Evolutionary conservation across 1,140 invertebrate genomes (phyloP).

Genomic region (Periplaneta americana): DNA sequence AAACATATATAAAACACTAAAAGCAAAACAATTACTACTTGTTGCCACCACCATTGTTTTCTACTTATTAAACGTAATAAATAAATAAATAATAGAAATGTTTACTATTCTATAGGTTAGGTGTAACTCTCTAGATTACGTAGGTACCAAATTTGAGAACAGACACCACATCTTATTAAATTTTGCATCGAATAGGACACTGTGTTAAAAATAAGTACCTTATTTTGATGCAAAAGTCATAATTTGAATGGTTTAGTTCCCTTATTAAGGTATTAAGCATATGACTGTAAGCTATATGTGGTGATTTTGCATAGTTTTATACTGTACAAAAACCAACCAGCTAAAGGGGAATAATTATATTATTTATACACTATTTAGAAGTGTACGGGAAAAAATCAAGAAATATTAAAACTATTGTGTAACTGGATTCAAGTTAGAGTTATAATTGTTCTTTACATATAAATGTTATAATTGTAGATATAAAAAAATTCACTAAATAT

Average conservation of each 20-base stretch:
- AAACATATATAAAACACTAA: not conserved
- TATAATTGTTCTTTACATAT: not conserved
- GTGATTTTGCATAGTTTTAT: not conserved
- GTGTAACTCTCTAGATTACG: not conserved
- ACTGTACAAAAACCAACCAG: not conserved
- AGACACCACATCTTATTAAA: not conserved
- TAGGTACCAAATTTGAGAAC: not conserved
- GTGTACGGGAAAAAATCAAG: not conserved
- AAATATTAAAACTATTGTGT: not conserved
- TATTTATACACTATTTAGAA: not conserved
- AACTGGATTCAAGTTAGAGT: not conserved
- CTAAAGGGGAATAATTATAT: not conserved
- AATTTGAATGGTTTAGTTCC: not conserved
- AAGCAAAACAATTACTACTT: not conserved
- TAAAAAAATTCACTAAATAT: not conserved
- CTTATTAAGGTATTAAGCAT: not conserved
- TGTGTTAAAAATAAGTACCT: not conserved
- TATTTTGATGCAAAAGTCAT: not conserved
- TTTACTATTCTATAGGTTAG: not conserved
- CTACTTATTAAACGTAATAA: not conserved
- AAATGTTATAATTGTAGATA: not conserved
- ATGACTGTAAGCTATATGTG: not conserved
- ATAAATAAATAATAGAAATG: not conserved
- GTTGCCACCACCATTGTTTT: constrained; percentile 4
- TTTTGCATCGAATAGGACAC: not conserved